Conservation (phyloP, 2,797 vertebrate species). For the Luscinia luscinia region DNA sequence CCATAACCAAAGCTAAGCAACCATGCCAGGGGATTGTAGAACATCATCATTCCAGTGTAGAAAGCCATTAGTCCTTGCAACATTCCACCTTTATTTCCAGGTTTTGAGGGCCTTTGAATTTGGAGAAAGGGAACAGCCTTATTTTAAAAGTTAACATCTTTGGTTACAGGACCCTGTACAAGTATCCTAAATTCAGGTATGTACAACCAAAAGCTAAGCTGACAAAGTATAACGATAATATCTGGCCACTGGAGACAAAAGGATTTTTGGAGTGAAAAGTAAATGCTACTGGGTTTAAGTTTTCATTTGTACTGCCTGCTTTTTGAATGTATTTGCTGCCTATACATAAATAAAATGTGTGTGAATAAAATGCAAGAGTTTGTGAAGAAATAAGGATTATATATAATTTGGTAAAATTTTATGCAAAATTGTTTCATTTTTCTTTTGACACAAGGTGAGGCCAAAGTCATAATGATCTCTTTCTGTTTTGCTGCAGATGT, state of each 20-base stretch:
- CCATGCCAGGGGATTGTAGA: background rate
- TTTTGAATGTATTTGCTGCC: background rate
- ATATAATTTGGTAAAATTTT: background rate
- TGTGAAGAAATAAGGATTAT: background rate
- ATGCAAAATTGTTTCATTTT: background rate
- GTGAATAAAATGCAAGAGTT: background rate
- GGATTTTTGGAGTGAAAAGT: background rate
- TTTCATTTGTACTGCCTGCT: background rate
- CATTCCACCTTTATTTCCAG: background rate
- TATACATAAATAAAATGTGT: background rate
- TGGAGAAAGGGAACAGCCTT: background rate
- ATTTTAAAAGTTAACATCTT: background rate
- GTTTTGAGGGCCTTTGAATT: background rate
- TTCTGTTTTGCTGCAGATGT: background rate
- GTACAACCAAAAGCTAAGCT: background rate
- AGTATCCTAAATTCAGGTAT: background rate
- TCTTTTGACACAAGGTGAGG: background rate
- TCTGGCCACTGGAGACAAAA: background rate
- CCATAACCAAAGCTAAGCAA: background rate
- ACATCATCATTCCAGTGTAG: background rate
- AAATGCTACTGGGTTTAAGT: background rate
- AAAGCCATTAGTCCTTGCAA: background rate
- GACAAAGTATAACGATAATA: background rate
- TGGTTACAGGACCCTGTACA: background rate
- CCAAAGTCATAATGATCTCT: background rate